These are phyloP conservation scores for Caenorhabditis imperialis DNA, from an alignment of 2,888 invertebrate genomes.

Conservation along the genomic window DNA sequence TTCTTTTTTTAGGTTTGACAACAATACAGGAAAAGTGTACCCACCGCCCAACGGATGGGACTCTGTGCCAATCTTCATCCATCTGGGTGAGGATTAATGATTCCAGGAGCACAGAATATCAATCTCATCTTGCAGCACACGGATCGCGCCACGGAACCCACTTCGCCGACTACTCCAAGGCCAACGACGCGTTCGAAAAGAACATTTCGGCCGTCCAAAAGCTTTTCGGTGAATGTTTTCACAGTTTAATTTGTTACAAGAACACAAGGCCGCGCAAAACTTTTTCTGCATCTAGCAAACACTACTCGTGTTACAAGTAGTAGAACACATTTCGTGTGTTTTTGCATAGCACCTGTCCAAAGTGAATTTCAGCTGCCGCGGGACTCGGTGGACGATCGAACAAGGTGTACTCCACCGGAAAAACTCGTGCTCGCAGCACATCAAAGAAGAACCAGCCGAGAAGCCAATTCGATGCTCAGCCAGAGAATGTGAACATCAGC, in stretches of 20 bases:
- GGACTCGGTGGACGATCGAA: slow-evolving; percentile 47
- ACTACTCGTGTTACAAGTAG: too few species aligned
- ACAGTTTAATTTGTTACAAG: background rate
- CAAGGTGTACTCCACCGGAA: slow-evolving; percentile 31
- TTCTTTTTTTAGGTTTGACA: slow-evolving; percentile 59
- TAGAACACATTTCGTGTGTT: too few species aligned
- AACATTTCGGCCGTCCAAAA: slow-evolving; percentile 66
- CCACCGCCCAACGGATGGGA: slow-evolving; percentile 66
- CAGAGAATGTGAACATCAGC: slow-evolving; percentile 62
- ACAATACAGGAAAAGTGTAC: slow-evolving; percentile 62
- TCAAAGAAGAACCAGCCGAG: slow-evolving; percentile 55
- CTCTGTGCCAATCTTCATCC: slow-evolving; percentile 62
- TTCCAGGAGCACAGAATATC: slow-evolving; percentile 13
- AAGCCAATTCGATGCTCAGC: slow-evolving; percentile 66
- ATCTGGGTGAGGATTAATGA: slow-evolving; percentile 57
- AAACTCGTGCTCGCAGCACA: slow-evolving; percentile 51
- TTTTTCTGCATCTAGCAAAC: too few species aligned
- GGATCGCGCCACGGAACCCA: slow-evolving; percentile 63
- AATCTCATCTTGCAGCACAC: slow-evolving; percentile 58
- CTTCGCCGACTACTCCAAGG: slow-evolving; percentile 65
- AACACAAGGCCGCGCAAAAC: slow-evolving; percentile 5
- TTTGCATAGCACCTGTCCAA: too few species aligned
- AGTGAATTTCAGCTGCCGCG: slow-evolving; percentile 54
- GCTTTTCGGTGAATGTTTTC: slow-evolving; percentile 58
- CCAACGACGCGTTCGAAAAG: slow-evolving; percentile 62